Evolutionary conservation across 2,113 vertebrate species (phyloP).

Genomic region (Spea multiplicata): DNA sequence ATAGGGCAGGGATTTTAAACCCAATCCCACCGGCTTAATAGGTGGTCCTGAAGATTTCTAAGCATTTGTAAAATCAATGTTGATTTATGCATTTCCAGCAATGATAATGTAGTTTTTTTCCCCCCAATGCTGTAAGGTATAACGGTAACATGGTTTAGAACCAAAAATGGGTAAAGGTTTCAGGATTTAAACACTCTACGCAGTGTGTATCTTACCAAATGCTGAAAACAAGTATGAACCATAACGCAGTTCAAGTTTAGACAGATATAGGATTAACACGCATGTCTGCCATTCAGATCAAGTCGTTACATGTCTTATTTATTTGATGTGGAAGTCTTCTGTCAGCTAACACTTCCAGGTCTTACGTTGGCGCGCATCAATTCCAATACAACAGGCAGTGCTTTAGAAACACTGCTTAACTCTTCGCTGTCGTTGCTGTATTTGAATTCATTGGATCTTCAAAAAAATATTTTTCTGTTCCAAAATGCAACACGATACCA

Average conservation of each 20-base stretch:
- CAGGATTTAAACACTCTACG: slow-evolving; percentile 2
- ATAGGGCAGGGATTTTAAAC: background rate
- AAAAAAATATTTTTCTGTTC: no score
- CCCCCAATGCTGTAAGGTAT: background rate
- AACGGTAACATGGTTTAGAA: no score
- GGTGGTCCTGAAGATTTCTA: no score
- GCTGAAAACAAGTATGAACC: slow-evolving; percentile 30
- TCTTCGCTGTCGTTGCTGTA: no score
- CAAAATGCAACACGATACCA: no score
- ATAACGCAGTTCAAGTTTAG: slow-evolving; percentile 35
- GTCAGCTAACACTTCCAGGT: slow-evolving; percentile 34
- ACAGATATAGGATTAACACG: slow-evolving; percentile 39
- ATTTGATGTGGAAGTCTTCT: slow-evolving; percentile 42
- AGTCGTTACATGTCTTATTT: slow-evolving; percentile 27
- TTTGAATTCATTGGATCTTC: no score
- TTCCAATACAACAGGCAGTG: background rate
- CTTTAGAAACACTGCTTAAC: no score
- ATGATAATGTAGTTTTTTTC: background rate
- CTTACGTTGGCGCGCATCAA: background rate
- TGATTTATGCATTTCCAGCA: background rate
- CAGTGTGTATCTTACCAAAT: slow-evolving; percentile 19
- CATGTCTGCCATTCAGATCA: slow-evolving; percentile 27
- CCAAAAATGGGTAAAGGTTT: background rate
- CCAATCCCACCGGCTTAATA: no score
- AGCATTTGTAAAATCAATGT: background rate